Evolutionary conservation across 2,888 invertebrate genomes (phyloP).

Genomic region (Macrophya alboannulata): DNA sequence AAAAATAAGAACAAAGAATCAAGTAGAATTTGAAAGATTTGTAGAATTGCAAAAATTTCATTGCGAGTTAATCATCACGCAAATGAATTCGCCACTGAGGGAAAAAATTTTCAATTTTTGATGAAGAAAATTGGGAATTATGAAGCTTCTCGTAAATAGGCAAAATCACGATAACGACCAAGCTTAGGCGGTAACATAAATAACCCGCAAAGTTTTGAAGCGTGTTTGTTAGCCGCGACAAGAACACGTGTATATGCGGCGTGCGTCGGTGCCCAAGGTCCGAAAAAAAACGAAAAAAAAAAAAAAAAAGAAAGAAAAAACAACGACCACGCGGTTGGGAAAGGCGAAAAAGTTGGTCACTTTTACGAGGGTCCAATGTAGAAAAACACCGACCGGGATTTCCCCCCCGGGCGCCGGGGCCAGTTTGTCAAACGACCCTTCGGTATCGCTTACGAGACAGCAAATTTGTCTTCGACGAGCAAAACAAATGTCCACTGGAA

Average conservation of each 20-base stretch:
- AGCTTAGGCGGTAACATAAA: constrained; percentile 58
- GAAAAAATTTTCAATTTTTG: neutral
- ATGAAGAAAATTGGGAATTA: neutral
- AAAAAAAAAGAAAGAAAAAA: neutral
- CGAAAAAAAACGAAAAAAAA: constrained; percentile 44
- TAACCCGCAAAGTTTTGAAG: constrained; percentile 53
- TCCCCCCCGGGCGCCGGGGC: constrained; percentile 58
- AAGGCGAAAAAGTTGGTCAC: constrained; percentile 61
- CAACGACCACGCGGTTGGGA: constrained; percentile 39
- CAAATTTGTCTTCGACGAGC: constrained; percentile 79
- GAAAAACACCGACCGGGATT: constrained; percentile 57
- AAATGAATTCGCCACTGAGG: neutral
- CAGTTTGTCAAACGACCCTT: constrained; percentile 77
- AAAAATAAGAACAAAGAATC: neutral
- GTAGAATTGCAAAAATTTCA: neutral
- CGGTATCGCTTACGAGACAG: constrained; percentile 77
- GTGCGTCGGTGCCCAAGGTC: constrained; percentile 46
- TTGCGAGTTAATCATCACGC: neutral
- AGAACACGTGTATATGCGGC: constrained; percentile 44
- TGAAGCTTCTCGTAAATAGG: neutral
- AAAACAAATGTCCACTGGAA: constrained; percentile 73
- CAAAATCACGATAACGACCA: neutral
- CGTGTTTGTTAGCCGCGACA: constrained; percentile 51
- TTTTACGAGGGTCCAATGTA: constrained; percentile 61
- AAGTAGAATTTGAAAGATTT: neutral